phyloP scores from a whole-genome alignment of 2,113 vertebrate genomes.

The Talpa occidentalis region DNA sequence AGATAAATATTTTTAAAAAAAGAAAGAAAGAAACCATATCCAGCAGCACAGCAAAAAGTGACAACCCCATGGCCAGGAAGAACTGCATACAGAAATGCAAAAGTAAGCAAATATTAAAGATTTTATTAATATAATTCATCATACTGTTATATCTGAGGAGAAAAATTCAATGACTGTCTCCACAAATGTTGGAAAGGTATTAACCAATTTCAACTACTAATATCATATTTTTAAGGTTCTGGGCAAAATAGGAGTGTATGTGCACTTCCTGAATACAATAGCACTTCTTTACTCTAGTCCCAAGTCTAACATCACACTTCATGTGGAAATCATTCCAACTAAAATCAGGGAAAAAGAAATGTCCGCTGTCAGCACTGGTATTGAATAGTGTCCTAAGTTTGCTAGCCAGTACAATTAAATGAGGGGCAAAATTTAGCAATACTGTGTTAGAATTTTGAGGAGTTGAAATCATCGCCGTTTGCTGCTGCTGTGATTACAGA shows the following conservation, averaged over 20 bases:
- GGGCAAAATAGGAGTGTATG: background rate
- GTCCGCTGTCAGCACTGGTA: background rate
- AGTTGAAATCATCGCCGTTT: background rate
- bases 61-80: background rate
- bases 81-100: background rate
- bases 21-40: background rate
- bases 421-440: background rate
- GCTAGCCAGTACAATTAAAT: background rate
- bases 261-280: background rate
- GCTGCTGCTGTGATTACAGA: background rate
- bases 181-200: background rate
- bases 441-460: background rate
- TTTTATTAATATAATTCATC: background rate
- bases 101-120: background rate
- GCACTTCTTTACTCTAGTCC: background rate
- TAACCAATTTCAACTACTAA: background rate
- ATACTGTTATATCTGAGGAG: background rate
- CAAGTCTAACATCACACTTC: background rate
- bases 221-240: background rate
- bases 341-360: slow-evolving; percentile 1
- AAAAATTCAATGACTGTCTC: background rate
- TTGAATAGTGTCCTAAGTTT: background rate
- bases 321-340: background rate
- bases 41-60: background rate
- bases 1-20: no score